Conservation (phyloP, 1,140 invertebrate species). For the Littorina saxatilis region DNA sequence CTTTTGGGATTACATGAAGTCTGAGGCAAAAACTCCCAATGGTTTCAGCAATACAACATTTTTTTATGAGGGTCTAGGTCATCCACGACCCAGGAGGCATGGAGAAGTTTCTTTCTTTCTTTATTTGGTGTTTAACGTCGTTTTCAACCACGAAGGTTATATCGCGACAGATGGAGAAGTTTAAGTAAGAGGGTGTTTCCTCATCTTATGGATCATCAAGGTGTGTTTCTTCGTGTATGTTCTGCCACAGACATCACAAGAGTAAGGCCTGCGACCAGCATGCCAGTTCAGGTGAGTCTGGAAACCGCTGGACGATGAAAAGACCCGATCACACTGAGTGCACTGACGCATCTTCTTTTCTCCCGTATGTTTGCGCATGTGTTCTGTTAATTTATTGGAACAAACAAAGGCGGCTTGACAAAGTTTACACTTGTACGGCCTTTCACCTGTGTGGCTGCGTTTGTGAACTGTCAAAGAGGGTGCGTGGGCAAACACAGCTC, state of each 20-base stretch:
- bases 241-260: background rate
- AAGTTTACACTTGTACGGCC: background rate
- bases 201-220: slow-evolving; percentile 1
- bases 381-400: slow-evolving; percentile 49
- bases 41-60: too few relatives aligned
- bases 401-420: slow-evolving; percentile 49
- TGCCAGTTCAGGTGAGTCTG: background rate
- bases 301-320: background rate
- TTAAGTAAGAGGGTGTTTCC: background rate
- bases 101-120: too few relatives aligned
- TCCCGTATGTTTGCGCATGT: background rate
- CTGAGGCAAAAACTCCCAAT: too few relatives aligned
- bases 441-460: slow-evolving; percentile 13
- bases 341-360: background rate
- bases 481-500: background rate
- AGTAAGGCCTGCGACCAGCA: background rate
- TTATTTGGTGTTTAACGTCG: too few relatives aligned
- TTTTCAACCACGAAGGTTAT: too few relatives aligned
- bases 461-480: background rate
- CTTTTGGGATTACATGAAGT: too few relatives aligned
- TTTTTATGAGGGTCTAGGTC: too few relatives aligned
- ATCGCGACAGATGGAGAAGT: too few relatives aligned
- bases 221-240: slow-evolving; percentile 3
- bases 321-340: background rate
- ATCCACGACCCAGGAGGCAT: too few relatives aligned